Conservation (phyloP, 2,797 vertebrate species). For the Melanogrammus aeglefinus region DNA sequence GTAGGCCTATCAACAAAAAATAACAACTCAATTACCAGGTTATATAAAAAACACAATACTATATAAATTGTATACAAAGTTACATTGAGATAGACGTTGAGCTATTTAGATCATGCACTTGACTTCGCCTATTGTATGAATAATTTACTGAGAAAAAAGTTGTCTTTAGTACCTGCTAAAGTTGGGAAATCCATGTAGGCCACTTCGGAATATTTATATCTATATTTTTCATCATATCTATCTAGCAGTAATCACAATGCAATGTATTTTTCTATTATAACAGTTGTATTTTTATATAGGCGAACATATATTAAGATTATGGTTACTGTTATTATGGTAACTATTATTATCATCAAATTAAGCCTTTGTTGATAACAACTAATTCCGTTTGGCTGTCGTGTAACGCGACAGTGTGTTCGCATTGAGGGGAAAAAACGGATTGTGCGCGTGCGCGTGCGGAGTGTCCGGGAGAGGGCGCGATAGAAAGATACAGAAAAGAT, state of each 20-base stretch:
- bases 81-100: neutral
- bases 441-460: neutral
- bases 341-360: neutral
- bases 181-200: too few species aligned
- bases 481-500: slow-evolving; percentile 11
- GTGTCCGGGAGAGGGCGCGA: slow-evolving; percentile 19
- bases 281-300: neutral
- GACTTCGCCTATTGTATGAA: too few species aligned
- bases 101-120: neutral
- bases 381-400: neutral
- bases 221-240: neutral
- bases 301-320: neutral
- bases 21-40: neutral
- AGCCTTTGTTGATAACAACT: neutral
- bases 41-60: neutral
- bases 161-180: neutral
- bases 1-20: neutral
- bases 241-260: neutral
- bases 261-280: neutral
- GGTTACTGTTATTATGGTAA: neutral
- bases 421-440: neutral
- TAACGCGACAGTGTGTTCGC: neutral
- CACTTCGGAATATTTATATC: too few species aligned
- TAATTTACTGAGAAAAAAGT: neutral
- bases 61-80: neutral